Evolutionary conservation across 2,888 invertebrate species (phyloP).

Genomic region (Drosophila emarginata): DNA sequence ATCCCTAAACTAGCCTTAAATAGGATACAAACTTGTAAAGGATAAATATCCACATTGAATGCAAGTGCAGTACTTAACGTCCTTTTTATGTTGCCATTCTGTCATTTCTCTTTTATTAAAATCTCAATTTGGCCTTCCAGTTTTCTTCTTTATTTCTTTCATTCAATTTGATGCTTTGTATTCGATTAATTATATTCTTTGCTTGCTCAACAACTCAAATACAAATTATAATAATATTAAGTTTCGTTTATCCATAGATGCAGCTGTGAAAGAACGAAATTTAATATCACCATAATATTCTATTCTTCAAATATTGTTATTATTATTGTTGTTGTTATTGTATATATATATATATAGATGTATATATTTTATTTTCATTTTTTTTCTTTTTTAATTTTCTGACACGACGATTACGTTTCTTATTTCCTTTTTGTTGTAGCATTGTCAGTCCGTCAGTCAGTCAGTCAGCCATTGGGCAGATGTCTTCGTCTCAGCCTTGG

Average conservation of each 20-base stretch:
- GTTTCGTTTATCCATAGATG: background rate
- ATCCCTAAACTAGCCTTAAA: background rate
- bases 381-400: slow-evolving; percentile 6
- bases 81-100: background rate
- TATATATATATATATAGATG: background rate
- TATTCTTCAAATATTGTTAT: background rate
- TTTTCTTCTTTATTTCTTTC: background rate
- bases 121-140: background rate
- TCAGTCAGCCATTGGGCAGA: slow-evolving; percentile 7
- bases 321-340: background rate
- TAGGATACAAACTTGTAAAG: too few species aligned
- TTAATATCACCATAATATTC: slow-evolving; percentile 15
- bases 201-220: background rate
- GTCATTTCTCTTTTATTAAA: background rate
- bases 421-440: slow-evolving; percentile 14
- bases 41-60: too few species aligned
- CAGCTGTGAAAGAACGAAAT: slow-evolving; percentile 4
- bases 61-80: background rate
- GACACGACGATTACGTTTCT: slow-evolving; percentile 19
- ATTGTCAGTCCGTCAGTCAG: slow-evolving; percentile 7
- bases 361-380: background rate
- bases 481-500: background rate
- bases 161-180: background rate
- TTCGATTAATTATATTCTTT: slow-evolving; percentile 8
- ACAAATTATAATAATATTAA: slow-evolving; percentile 3